phyloP scores from a whole-genome alignment of 2,888 invertebrate genomes.

The Cabera pusaria region DNA sequence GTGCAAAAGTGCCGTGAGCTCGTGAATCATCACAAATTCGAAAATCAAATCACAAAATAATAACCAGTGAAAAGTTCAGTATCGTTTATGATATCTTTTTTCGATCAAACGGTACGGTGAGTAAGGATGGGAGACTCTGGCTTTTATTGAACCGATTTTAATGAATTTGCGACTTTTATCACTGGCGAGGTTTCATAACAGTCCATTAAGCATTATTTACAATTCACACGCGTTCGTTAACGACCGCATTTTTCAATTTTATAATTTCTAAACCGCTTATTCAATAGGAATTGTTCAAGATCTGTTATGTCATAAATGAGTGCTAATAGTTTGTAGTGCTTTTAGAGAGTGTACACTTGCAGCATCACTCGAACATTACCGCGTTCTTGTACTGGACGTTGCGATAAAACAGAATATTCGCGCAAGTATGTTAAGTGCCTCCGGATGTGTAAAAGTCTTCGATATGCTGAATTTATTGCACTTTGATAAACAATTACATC shows the following conservation, averaged over 20 bases:
- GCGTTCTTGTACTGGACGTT: constrained; percentile 32
- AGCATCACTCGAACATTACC: constrained; percentile 24
- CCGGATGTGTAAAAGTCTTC: constrained; percentile 40
- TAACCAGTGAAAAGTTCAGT: constrained; percentile 13
- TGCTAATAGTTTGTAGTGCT: constrained; percentile 57
- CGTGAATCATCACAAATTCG: constrained; percentile 1
- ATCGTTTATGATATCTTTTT: constrained; percentile 14
- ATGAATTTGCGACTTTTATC: constrained; percentile 24
- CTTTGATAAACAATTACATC: constrained; percentile 36
- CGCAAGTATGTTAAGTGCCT: constrained; percentile 53
- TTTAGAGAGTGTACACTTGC: constrained; percentile 55
- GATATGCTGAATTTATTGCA: constrained; percentile 43
- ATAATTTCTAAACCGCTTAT: constrained; percentile 47
- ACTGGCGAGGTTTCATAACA: constrained; percentile 24
- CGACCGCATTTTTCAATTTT: constrained; percentile 34
- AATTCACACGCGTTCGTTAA: constrained; percentile 29
- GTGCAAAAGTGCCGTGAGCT: constrained; percentile 13
- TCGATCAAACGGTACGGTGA: constrained; percentile 30
- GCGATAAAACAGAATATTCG: constrained; percentile 46
- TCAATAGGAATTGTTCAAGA: constrained; percentile 44
- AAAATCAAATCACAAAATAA: constrained; percentile 1
- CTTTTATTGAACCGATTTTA: constrained; percentile 26
- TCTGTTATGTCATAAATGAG: constrained; percentile 59
- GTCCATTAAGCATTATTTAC: constrained; percentile 25
- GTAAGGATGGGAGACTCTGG: constrained; percentile 24